phyloP scores from a whole-genome alignment of 2,113 vertebrate genomes.

The Podarcis cretensis region DNA sequence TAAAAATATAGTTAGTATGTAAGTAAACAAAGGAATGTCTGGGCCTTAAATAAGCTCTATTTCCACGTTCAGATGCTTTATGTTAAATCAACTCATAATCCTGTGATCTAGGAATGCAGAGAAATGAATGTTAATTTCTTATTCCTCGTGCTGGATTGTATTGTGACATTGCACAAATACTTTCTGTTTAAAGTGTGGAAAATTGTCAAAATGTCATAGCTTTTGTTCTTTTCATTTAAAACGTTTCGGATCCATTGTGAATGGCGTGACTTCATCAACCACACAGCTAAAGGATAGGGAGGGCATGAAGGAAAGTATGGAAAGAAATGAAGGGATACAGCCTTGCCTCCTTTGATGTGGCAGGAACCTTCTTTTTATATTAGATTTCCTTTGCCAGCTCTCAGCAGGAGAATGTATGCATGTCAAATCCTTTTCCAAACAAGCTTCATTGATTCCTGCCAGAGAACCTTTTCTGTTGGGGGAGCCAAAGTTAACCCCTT shows the following conservation, averaged over 20 bases:
- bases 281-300: slow-evolving; percentile 16
- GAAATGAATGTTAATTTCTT: neutral
- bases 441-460: slow-evolving; percentile 48
- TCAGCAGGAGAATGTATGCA: slow-evolving; percentile 44
- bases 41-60: neutral
- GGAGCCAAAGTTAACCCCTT: slow-evolving; percentile 44
- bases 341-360: slow-evolving; percentile 52
- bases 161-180: neutral
- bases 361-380: slow-evolving; percentile 24
- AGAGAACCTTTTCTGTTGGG: slow-evolving; percentile 39
- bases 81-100: slow-evolving; percentile 12
- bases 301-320: neutral
- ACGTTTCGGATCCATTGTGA: neutral
- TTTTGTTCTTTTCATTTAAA: neutral
- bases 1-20: neutral
- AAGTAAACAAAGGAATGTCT: neutral
- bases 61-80: neutral
- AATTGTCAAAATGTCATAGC: neutral
- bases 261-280: slow-evolving; percentile 15
- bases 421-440: slow-evolving; percentile 65
- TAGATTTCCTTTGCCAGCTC: slow-evolving; percentile 56
- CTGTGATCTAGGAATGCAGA: neutral
- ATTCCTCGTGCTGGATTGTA: neutral
- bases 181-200: neutral
- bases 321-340: slow-evolving; percentile 18